Base-by-base conservation (phyloP, 2,888 invertebrate genomes). In the Acrobasis repandana region DNA sequence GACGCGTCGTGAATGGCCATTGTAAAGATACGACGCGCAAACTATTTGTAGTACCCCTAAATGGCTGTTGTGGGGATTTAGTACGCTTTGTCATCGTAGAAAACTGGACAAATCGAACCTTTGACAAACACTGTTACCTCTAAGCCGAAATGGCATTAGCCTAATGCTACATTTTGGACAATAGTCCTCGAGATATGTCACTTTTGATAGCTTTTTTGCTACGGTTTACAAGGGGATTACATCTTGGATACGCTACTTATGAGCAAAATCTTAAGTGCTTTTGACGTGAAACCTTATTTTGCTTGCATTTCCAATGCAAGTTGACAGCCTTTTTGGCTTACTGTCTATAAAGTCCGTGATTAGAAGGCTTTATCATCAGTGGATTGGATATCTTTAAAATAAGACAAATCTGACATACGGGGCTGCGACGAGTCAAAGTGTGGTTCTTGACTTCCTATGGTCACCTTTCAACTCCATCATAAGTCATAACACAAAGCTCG, bases 61-160 rank as follows among this genome's bases (percentile, higher is more conserved):
- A 91, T 91, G 90, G 85, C 87, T 91, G 88, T 90, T 88, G 86
- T 85, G 79, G 83, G 87, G 90, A 90, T 91, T 90, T 91, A 82
- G 86, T 83, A 70, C 67, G 83, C 86, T 79, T 90, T 91, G 90
- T 90, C 85, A 83, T 80, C 82, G 74, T 68, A 73, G 67, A 80
- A 71, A 81, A 80, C 79, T 77, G 76, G 75, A 76, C 80, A 82
- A 82, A 78, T 81, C 80, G 71, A 69, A 66, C 52, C 54, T 68
- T 63, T 71, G 66, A 69, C 67, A 71, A 68, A 69, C 66, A 69
- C 66, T 72, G 72, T 74, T 69, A 67, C 70, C 64, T 63, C 58
- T 59, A 64, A 65, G 71, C 67, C 71, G 67, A 80, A 83, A 82
- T 80, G 73, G 74, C 71, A 76, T 81, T 78, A 77, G 71, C 67